Evolutionary conservation across 2,113 vertebrate species (phyloP), one percentile per base, ranked within the genome.

Genomic region (Nibea coibor): DNA sequence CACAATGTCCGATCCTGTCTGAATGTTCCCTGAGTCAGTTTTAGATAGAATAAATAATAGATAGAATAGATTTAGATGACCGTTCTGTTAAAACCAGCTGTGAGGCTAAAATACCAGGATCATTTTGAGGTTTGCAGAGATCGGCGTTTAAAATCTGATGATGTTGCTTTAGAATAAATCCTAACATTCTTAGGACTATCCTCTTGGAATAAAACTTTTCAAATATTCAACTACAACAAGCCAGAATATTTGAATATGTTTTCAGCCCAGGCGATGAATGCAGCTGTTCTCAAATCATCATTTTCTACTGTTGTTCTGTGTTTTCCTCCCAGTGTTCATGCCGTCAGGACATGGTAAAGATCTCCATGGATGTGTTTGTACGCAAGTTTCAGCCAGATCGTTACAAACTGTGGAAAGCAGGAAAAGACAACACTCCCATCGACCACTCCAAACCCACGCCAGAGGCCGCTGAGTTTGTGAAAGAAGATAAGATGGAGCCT

Each of bases 301-400:
- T 53, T 72, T 51, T 56, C 4, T 57, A 1, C 8, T 42, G 17
- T 17, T 39, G 0, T 14, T 54, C 3, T 66, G 14, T 69, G 22
- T 65, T 28, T 35, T 72, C 42, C 26, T 45, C 4, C 11, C 91
- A 99, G 98, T 99, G 98, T 86, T 97, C 97, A 0, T 99, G 98
- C 81, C 96, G 98, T 42, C 99, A 99, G 89, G 98, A 99, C 84
- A 97, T 97, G 96, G 98, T 99, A 86, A 99, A 99, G 94, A 99
- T 99, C 78, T 97, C 98, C 71, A 99, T 99, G 98, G 98, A 99
- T 4, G 95, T 97, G 65, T 99, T 99, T 83, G 98, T 99, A 74
- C 95, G 94, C 77, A 97, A 97, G 88, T 99, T 97, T 88, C 98
- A 99, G 89, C 97, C 98, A 0, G 97, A 99, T 31, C 96, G 97